Evolutionary conservation across 1,140 invertebrate genomes (phyloP).

Genomic region (Polypedilum vanderplanki): DNA sequence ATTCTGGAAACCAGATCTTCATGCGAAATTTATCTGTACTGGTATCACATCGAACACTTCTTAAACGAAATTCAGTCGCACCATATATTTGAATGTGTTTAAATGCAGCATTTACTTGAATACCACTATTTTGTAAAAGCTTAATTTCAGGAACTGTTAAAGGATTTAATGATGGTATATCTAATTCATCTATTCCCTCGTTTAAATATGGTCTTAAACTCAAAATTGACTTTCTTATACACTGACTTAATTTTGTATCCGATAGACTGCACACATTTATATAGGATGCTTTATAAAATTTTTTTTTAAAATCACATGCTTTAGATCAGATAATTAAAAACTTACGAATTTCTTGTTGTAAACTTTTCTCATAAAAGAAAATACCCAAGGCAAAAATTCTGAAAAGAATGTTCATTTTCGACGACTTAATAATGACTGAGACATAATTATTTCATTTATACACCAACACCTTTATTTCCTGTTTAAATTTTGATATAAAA

Average conservation of each 20-base stretch:
- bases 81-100: conserved; percentile 38
- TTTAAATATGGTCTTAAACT: conserved; percentile 47
- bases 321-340: neutral
- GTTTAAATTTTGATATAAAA: too few relatives aligned
- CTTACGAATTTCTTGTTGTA: neutral
- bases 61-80: conserved; percentile 36
- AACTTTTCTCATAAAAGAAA: neutral
- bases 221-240: conserved; percentile 50
- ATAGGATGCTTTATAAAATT: conserved; percentile 52
- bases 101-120: conserved; percentile 39
- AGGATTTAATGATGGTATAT: conserved; percentile 55
- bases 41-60: conserved; percentile 44
- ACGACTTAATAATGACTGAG: neutral
- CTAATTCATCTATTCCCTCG: conserved; percentile 55
- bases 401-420: neutral
- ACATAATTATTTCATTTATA: too few relatives aligned
- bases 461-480: too few relatives aligned
- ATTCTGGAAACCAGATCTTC: conserved; percentile 49
- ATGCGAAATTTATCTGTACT: conserved; percentile 47
- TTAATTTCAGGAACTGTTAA: conserved; percentile 49
- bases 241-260: conserved; percentile 52
- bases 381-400: neutral
- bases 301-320: neutral
- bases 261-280: conserved; percentile 56
- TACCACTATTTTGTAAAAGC: conserved; percentile 41